Conservation (phyloP, 2,797 vertebrate species). For the Pseudocheirus occidentalis region DNA sequence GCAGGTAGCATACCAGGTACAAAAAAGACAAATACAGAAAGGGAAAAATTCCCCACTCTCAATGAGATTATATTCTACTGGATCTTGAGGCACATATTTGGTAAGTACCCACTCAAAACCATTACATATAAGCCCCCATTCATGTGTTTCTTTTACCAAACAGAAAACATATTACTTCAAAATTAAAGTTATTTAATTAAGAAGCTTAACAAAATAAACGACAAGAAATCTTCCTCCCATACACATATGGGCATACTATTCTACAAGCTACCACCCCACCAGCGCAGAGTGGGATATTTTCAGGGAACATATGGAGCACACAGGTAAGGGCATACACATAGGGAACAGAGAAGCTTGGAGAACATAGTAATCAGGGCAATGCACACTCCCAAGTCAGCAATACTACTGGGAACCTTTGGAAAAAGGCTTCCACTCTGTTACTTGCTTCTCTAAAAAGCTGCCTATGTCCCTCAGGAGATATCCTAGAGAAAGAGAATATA, state of each 20-base stretch:
- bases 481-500: not conserved
- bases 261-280: not conserved
- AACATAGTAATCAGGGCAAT: not conserved
- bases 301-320: not conserved
- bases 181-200: not conserved
- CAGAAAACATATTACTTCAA: not conserved
- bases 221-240: not conserved
- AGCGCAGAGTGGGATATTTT: not conserved
- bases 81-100: not conserved
- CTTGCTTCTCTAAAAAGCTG: not conserved
- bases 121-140: not conserved
- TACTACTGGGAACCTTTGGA: not conserved
- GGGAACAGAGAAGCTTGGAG: not conserved
- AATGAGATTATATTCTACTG: not conserved
- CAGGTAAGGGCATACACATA: not conserved
- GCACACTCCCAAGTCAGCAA: not conserved
- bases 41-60: not conserved
- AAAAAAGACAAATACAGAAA: not conserved
- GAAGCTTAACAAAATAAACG: not conserved
- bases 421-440: not conserved
- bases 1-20: not conserved
- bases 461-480: not conserved
- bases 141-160: not conserved
- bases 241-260: not conserved
- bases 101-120: not conserved